Conservation (phyloP, 2,113 vertebrate genomes). For the Recurvirostra avosetta region DNA sequence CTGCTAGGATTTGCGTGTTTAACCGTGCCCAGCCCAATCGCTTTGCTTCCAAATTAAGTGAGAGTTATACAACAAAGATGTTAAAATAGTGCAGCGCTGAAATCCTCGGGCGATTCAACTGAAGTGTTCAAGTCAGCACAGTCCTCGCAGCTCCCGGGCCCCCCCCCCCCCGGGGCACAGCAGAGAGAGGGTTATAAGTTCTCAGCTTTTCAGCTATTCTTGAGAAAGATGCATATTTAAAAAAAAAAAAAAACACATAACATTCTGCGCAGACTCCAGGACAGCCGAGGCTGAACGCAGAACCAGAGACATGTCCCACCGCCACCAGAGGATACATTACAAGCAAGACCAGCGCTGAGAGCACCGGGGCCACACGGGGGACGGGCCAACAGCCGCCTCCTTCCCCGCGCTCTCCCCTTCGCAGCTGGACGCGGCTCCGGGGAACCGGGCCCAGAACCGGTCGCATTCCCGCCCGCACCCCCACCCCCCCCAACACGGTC, state of each 20-base stretch:
- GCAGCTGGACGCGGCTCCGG: not conserved
- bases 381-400: not conserved
- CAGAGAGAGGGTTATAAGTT: not conserved
- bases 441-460: not conserved
- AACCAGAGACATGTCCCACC: not conserved
- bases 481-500: not conserved
- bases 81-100: not conserved
- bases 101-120: not conserved
- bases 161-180: not conserved
- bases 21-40: not conserved
- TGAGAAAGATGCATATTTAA: not conserved
- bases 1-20: not conserved
- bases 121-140: rapidly evolving
- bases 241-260: not conserved
- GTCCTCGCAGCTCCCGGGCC: rapidly evolving
- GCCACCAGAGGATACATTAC: not conserved
- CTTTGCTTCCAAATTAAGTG: not conserved
- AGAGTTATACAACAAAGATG: not conserved
- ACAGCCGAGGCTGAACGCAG: not conserved
- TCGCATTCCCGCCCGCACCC: not conserved
- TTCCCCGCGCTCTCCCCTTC: not conserved
- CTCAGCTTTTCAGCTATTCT: not conserved
- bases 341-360: not conserved
- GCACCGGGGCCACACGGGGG: not conserved
- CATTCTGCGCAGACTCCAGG: slow-evolving; percentile 9